These are phyloP conservation scores for Corythornis madagascariensis DNA, from an alignment of 2,113 vertebrate species.

Conservation along the genomic window DNA sequence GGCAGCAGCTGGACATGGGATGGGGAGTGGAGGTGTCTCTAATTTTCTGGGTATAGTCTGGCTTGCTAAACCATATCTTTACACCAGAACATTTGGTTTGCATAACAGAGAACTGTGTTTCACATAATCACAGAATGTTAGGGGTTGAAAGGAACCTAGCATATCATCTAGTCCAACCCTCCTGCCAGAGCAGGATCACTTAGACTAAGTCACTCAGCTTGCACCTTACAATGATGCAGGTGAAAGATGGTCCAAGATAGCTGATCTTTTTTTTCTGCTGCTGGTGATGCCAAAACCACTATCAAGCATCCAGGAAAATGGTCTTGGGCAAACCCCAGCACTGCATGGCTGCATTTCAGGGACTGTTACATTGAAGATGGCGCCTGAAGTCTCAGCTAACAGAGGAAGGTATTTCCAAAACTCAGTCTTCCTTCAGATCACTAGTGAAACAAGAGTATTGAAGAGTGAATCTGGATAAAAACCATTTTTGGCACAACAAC, in stretches of 20 bases:
- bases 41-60: not conserved
- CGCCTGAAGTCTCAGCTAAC: not conserved
- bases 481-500: not conserved
- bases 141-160: too few relatives aligned
- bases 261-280: not conserved
- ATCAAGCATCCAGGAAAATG: not conserved
- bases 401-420: not conserved
- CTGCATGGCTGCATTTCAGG: not conserved
- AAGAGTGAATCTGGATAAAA: not conserved
- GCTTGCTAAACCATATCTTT: not conserved
- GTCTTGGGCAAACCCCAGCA: not conserved
- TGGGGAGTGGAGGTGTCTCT: not conserved
- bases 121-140: too few relatives aligned
- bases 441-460: not conserved
- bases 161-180: too few relatives aligned
- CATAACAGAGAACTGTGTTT: rapidly evolving
- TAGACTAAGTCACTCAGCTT: too few relatives aligned
- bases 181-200: too few relatives aligned
- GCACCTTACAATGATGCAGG: not conserved
- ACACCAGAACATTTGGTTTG: not conserved
- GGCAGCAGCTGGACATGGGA: rapidly evolving
- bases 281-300: not conserved
- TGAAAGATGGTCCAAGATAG: not conserved
- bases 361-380: too few relatives aligned
- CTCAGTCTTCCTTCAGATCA: not conserved